These are phyloP conservation scores for Mesochorus sp. DNA, from an alignment of 2,888 invertebrate species.

Conservation along the genomic window DNA sequence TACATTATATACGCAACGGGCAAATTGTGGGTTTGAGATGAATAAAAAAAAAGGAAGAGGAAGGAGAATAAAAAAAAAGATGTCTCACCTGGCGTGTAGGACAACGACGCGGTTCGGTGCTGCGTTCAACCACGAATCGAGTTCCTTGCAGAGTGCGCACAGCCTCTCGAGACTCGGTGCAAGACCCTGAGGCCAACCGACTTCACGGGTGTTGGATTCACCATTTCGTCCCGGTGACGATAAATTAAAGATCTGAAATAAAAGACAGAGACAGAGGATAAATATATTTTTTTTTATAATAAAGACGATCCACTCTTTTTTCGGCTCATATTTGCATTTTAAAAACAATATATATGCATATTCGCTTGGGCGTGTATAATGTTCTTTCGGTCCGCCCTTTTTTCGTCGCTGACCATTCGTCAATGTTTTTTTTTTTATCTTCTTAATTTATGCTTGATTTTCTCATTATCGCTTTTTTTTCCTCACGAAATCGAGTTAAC, in stretches of 20 bases:
- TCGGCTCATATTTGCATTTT: conserved; percentile 12
- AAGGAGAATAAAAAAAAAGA: neutral
- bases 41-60: neutral
- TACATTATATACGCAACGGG: too few relatives aligned
- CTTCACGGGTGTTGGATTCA: conserved; percentile 84
- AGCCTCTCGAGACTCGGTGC: conserved; percentile 95
- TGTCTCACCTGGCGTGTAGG: conserved; percentile 89
- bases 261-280: conserved; percentile 14
- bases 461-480: too few relatives aligned
- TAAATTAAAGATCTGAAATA: conserved; percentile 92
- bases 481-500: too few relatives aligned
- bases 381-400: too few relatives aligned
- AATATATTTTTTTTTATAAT: neutral
- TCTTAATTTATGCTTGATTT: too few relatives aligned
- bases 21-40: conserved; percentile 39
- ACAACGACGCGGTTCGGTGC: conserved; percentile 94
- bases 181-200: conserved; percentile 93
- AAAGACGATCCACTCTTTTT: too few relatives aligned
- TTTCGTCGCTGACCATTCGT: too few relatives aligned
- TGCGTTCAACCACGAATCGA: conserved; percentile 95
- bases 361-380: too few relatives aligned
- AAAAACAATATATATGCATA: neutral
- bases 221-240: conserved; percentile 87
- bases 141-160: conserved; percentile 95
- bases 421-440: too few relatives aligned